phyloP scores from a whole-genome alignment of 2,888 invertebrate genomes.

The Ochlodes sylvanus region DNA sequence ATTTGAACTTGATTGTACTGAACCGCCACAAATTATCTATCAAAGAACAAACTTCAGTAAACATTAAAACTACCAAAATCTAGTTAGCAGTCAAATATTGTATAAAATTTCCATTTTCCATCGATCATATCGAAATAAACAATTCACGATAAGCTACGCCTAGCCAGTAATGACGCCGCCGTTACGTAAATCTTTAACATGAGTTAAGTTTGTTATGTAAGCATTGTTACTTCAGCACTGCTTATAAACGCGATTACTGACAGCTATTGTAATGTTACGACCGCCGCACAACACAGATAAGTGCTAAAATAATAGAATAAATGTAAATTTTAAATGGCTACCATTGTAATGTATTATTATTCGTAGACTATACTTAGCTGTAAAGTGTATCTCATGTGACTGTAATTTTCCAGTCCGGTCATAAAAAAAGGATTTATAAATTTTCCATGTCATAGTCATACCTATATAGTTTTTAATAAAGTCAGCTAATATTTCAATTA shows the following conservation, averaged over 20 bases:
- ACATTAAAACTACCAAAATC: constrained; percentile 17
- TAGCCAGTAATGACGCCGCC: constrained; percentile 16
- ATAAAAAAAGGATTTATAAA: not conserved
- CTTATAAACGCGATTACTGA: constrained; percentile 19
- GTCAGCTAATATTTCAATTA: no score
- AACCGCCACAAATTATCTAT: constrained; percentile 9
- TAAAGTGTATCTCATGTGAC: no score
- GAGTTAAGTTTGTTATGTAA: constrained; percentile 25
- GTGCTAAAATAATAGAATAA: not conserved
- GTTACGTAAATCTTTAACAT: constrained; percentile 32
- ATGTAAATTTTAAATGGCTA: not conserved
- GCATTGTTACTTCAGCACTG: constrained; percentile 26
- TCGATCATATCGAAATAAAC: constrained; percentile 35
- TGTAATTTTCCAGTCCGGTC: no score
- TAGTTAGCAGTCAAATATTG: constrained; percentile 12
- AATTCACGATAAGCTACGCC: constrained; percentile 28
- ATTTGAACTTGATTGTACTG: no score
- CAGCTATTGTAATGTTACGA: constrained; percentile 24
- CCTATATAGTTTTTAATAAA: no score
- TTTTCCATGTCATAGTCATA: not conserved
- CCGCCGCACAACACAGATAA: not conserved
- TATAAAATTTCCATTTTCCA: constrained; percentile 28
- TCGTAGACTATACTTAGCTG: no score
- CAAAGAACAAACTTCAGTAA: constrained; percentile 1
- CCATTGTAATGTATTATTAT: no score